Evolutionary conservation across 2,113 vertebrate genomes (phyloP), one percentile per base, ranked within the genome.

Genomic region (Phaethornis superciliosus): DNA sequence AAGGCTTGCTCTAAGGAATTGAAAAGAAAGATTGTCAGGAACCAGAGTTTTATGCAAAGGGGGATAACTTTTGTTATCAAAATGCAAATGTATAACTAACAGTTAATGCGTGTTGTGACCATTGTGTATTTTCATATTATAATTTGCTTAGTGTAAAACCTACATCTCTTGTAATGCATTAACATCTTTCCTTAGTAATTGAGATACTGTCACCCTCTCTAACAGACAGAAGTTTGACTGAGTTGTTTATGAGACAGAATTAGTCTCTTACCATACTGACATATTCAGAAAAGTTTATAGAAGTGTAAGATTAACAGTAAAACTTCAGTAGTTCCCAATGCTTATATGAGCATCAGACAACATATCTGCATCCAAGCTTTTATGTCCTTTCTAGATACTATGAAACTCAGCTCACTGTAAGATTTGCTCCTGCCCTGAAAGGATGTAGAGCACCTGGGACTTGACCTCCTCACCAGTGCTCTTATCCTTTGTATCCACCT

Each of bases 401-500:
- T 79, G 65, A 65, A 91, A 3, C 32, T 7, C 8, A 24, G 46
- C 68, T 82, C 44, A 2, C 27, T n/a, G 35, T 49, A 13, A 83
- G 35, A 55, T 32, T 72, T 70, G 54, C 33, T 81, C 12, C 58
- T 89, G 60, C 40, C 85, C 88, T 90, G 82, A 54, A 81, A 90
- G 79, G 65, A 85, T 62, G 62, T 7, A 21, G 58, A 86, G 69
- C 92, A 86, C 76, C 80, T 95, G 92, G 72, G 90, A 93, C 76
- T 64, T 95, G 88, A 78, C 81, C 77, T 85, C 62, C 40, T 88
- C 95, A 58, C 82, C 47, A 40, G 46, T 65, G 76, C 67, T 91
- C 67, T 89, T 79, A 74, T 51, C 81, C 60, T 95, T 95, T 88
- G 68, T 78, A 28, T 84, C 76, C 76, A 85, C 85, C 81, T 94